Base-by-base conservation (phyloP, 2,797 vertebrate species). In the Sebastes dallii region DNA sequence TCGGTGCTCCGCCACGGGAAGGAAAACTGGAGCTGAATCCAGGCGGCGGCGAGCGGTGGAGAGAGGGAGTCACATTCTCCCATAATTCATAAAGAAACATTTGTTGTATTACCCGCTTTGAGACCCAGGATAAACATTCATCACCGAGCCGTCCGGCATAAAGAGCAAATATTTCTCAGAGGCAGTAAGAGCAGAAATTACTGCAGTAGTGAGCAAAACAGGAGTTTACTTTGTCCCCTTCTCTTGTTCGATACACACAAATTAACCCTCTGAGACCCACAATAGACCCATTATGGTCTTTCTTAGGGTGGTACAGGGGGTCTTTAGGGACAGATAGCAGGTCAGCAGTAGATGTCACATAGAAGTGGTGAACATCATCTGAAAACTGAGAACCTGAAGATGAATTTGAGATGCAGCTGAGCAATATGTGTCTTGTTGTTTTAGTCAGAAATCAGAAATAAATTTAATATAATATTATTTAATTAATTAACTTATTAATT, bases 1-100 rank as follows among this genome's bases (percentile, higher is more conserved):
- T 77, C 74, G 54, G 8, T 25, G 69, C 29, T 22, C 36, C 75
- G 66, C 52, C 16, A 52, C 18, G 46, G 46, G 46, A 52, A 81
- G 82, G 80, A 86, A 89, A 90, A 81, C 34, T 65, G 29, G 66
- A 86, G 67, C 67, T 59, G 69, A 22, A 25, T 70, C 77, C 75
- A 81, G 78, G 46, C 46, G 62, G 80, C 5, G 32, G 58, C 60
- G 80, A 70, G 80, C 5, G 29, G 58, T 60, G 80, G 72, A 81
- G 75, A 83, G 34, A 75, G 34, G 66, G 62, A 81, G 76, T 77
- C 75, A 74, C 27, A 59, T 79, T 55, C 72, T 73, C 72, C 64
- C 70, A 67, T 77, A 70, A 68, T 81, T 84, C 67, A 85, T 66
- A 25, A 78, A 82, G 71, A 83, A 83, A 61, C 56, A 74, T 73